phyloP scores from a whole-genome alignment of 2,113 vertebrate species.

The Camelus dromedarius region DNA sequence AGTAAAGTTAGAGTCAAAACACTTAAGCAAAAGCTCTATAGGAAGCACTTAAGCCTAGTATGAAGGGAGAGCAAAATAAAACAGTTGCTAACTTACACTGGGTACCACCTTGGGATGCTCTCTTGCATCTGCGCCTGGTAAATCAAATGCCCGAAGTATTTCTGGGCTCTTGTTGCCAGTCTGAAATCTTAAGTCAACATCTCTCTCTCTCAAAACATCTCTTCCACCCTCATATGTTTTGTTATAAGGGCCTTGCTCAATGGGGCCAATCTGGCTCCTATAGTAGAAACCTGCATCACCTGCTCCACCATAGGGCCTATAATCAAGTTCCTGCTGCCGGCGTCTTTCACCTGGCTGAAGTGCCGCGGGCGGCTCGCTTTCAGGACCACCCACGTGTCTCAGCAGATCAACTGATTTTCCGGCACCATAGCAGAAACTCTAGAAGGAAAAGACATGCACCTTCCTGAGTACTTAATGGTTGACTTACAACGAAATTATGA shows the following conservation, averaged over 20 bases:
- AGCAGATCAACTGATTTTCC: conserved; percentile 83
- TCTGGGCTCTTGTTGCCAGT: conserved; percentile 68
- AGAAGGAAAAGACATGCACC: background rate
- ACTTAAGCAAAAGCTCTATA: background rate
- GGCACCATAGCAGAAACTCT: conserved; percentile 88
- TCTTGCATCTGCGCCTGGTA: conserved; percentile 55
- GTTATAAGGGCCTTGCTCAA: conserved; percentile 51
- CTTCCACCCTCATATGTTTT: conserved; percentile 76
- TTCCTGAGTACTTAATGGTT: background rate
- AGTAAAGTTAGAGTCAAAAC: background rate
- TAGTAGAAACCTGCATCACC: conserved; percentile 40
- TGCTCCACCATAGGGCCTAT: conserved; percentile 23
- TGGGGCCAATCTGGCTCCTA: fast-evolving
- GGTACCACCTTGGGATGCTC: conserved; percentile 42
- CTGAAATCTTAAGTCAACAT: background rate
- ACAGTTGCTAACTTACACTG: conserved; percentile 74
- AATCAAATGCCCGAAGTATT: background rate
- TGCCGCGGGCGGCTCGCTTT: conserved; percentile 23
- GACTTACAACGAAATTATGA: background rate
- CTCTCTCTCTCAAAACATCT: conserved; percentile 70
- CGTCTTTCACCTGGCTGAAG: conserved; percentile 53
- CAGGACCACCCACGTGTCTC: conserved; percentile 74
- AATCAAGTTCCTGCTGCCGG: conserved; percentile 12
- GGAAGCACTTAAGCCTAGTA: background rate
- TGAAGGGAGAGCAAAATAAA: background rate